Base-by-base conservation (phyloP, 2,113 vertebrate species). In the Pygoscelis adeliae region DNA sequence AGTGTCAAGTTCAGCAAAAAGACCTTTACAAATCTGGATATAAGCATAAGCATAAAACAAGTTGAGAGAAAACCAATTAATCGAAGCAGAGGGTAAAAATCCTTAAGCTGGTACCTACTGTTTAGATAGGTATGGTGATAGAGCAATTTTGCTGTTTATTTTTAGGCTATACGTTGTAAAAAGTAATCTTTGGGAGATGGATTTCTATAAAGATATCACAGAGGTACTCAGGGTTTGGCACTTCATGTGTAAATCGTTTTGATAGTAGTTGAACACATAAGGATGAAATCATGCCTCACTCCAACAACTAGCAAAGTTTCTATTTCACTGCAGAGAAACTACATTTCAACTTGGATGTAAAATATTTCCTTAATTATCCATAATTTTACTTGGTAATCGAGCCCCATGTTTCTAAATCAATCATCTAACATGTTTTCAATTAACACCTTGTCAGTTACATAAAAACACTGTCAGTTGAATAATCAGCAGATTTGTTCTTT, bases 401-500 rank as follows among this genome's bases (percentile, higher is more conserved):
- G 49, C 4, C 14, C 6, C 11, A 15, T 76, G 46, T 90, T 94
- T 93, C 84, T 89, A 93, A 95, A 87, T 73, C 40, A 89, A 30
- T 79, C 40, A 30, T 79, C 40, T 79, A 94, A 50, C 25, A 70
- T 89, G 8, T 94, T 92, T 95, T 88, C 81, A 89, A 59, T 83
- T 89, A 94, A 23, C 58, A 96, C 70, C 58, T 93, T 96, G 92
- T 70, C 47, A 88, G 66, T 69, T 93, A 76, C 0, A 0, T 47
- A 89, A 92, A 96, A 96, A 93, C 38, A 90, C 40, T 89, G 83
- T 70, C 70, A 83, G 52, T 22, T 88, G 83, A 96, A 94, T 90
- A 93, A 96, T 91, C 59, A 94, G 59, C 74, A 92, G 63, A 58
- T 93, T 95, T 97, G 13, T 86, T 95, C 83, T 92, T 40, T 83